Evolutionary conservation across 2,113 vertebrate genomes (phyloP), one percentile per base, ranked within the genome.

Genomic region (Hippopotamus amphibius): DNA sequence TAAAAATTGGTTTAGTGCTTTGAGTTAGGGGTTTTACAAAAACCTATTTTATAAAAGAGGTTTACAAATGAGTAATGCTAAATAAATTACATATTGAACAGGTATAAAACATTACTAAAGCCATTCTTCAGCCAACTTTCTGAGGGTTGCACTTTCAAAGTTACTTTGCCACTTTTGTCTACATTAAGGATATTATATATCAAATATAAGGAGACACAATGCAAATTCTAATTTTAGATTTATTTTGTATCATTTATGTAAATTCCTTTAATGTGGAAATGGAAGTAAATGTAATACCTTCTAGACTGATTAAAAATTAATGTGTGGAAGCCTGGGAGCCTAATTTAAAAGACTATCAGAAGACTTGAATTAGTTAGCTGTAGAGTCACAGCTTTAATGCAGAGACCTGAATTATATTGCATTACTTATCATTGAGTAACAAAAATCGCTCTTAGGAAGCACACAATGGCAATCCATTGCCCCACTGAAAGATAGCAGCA

Each of bases 231-330:
- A 88, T 82, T 84, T 96, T 93, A 89, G 17, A 68, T 90, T 68
- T 95, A 88, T 96, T 97, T 97, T 97, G 72, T 88, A 90, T 41
- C 19, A 80, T 76, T 4, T 90, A n/a, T 80, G 16, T 96, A 37
- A 91, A 85, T 93, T 77, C 97, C 43, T 89, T 96, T 88, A 91
- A 50, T n/a, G 87, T 97, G 96, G 9, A 97, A 98, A 95, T 97
- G 63, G 80, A 98, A 96, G 53, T 77, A 82, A 96, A 43, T 55
- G 21, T 90, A 96, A 8, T 48, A 21, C 83, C 85, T 97, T 76
- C 85, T 97, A 65, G 66, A 61, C 41, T 97, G 93, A 94, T 19
- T 97, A 95, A 96, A 97, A 92, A 81, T 96, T 14, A 97, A 96
- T 79, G 2, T 93, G 90, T 43, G 41, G 69, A 9, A 87, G 3